Evolutionary conservation across 2,888 invertebrate species (phyloP).

Genomic region (Vesta saturnalis): DNA sequence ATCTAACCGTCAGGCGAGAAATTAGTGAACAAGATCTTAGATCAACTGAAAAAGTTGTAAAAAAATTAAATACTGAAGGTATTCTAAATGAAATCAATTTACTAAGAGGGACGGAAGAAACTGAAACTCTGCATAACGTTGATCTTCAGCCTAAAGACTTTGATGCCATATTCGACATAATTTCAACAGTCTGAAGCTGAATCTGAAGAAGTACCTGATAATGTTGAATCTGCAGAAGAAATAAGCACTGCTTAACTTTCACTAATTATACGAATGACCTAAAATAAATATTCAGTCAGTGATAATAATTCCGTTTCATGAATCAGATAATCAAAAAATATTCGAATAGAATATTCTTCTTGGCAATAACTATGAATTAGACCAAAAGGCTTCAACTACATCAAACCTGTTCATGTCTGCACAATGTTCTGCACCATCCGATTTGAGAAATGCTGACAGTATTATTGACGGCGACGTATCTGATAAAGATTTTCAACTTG

Average conservation of each 20-base stretch:
- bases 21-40: not conserved
- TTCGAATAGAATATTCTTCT: not conserved
- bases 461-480: not conserved
- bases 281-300: not conserved
- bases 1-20: not conserved
- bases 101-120: not conserved
- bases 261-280: not conserved
- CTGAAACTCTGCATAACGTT: not conserved
- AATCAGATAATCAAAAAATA: not conserved
- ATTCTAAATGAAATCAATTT: constrained; percentile 1
- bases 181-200: not conserved
- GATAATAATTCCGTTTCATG: not conserved
- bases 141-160: not conserved
- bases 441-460: not conserved
- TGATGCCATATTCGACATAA: not conserved
- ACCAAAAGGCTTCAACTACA: no score
- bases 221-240: no score
- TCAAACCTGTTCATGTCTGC: not conserved
- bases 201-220: not conserved
- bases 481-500: no score
- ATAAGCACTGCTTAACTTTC: not conserved
- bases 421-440: not conserved
- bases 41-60: not conserved
- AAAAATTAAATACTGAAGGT: not conserved
- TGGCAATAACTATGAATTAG: no score